Percentiles rank a stretch among this genome's conserved stretches.
phyloP scores from a whole-genome alignment of 2,888 invertebrate genomes.

The Galerucella nymphaeae region DNA sequence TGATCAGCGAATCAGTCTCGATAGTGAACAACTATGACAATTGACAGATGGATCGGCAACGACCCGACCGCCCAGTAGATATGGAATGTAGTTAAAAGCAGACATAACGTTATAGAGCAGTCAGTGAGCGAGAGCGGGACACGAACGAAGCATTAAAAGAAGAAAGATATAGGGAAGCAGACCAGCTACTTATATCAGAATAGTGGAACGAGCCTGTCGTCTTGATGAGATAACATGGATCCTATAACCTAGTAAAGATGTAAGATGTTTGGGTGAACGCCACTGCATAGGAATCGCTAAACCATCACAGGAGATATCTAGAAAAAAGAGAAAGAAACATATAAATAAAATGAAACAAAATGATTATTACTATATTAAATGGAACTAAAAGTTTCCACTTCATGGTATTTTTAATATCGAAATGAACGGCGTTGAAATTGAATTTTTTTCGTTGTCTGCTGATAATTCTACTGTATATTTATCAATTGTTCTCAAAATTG shows the following conservation, averaged over 20 bases:
- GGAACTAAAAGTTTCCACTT: background rate
- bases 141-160: constrained; percentile 52
- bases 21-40: constrained; percentile 36
- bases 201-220: constrained; percentile 64
- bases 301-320: constrained; percentile 55
- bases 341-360: constrained; percentile 25
- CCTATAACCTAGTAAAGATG: constrained; percentile 55
- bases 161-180: constrained; percentile 60
- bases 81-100: constrained; percentile 55
- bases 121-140: constrained; percentile 60
- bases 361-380: background rate
- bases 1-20: constrained; percentile 41
- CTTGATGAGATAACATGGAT: constrained; percentile 58
- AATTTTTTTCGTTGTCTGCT: too few relatives aligned
- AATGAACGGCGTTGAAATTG: too few relatives aligned
- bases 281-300: constrained; percentile 58
- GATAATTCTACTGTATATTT: too few relatives aligned
- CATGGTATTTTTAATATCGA: too few relatives aligned
- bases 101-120: constrained; percentile 25
- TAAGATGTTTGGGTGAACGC: constrained; percentile 63
- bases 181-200: constrained; percentile 65
- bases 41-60: constrained; percentile 24
- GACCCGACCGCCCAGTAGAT: constrained; percentile 47
- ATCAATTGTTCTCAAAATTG: too few relatives aligned
- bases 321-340: constrained; percentile 36